Percentiles rank a stretch among this genome's conserved stretches.
Conservation (phyloP, 2,797 vertebrate species). For the Vireo griseus region DNA sequence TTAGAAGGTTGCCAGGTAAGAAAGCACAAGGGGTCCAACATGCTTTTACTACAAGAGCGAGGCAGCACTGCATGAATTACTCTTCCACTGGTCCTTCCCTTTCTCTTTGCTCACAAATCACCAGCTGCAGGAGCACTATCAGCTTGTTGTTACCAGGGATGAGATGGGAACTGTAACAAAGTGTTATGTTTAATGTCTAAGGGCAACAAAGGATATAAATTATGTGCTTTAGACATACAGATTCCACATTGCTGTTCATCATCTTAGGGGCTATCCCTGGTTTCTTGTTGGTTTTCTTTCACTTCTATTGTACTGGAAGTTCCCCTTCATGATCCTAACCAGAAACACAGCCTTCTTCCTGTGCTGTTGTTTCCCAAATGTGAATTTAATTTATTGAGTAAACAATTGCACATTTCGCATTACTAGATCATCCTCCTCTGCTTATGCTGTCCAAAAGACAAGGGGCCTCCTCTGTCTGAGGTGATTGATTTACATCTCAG, state of each 20-base stretch:
- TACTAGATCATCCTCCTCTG: background rate
- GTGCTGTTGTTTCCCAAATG: background rate
- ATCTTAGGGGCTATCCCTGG: background rate
- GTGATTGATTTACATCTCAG: background rate
- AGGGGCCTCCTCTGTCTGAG: background rate
- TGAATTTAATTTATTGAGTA: background rate
- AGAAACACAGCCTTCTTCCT: background rate
- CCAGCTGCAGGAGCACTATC: background rate
- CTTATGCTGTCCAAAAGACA: background rate
- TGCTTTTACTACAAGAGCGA: background rate
- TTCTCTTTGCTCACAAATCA: background rate
- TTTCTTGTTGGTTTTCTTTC: background rate
- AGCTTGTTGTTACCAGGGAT: background rate
- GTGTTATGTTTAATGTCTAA: background rate
- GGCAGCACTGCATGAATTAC: background rate
- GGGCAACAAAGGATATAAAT: background rate
- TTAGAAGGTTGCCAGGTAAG: background rate
- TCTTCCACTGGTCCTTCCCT: background rate
- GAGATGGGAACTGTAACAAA: background rate
- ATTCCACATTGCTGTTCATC: background rate
- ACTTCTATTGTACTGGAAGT: background rate
- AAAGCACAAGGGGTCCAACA: background rate
- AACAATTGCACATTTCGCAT: background rate
- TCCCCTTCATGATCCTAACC: background rate
- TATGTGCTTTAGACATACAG: rapidly evolving